These are phyloP conservation scores for Junonia oenone DNA, from an alignment of 2,888 invertebrate genomes.

Conservation along the genomic window DNA sequence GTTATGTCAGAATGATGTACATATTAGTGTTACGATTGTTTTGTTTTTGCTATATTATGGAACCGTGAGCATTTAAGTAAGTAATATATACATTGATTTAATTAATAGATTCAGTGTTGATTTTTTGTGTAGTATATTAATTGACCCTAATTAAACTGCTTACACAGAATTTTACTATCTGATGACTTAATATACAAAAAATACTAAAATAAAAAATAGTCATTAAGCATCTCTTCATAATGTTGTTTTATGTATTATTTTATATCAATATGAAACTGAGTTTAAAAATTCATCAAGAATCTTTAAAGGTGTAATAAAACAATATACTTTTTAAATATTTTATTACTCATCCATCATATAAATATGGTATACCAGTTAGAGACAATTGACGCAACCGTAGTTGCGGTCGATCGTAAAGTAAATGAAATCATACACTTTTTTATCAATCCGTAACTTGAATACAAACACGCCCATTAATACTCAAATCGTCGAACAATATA, in stretches of 20 bases:
- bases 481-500: slow-evolving; percentile 29
- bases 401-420: slow-evolving; percentile 4
- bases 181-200: no score
- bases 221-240: no score
- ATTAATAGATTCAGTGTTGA: not conserved
- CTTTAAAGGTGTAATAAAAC: no score
- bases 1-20: slow-evolving; percentile 21
- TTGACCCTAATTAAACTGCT: not conserved
- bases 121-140: not conserved
- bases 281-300: no score
- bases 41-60: slow-evolving; percentile 12
- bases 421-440: slow-evolving; percentile 22
- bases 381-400: not conserved
- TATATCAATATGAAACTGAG: no score
- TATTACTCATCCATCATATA: not conserved
- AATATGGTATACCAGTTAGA: not conserved
- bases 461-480: slow-evolving; percentile 25
- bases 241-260: no score
- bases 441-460: slow-evolving; percentile 29
- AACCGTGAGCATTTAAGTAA: slow-evolving; percentile 1
- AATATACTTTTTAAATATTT: no score
- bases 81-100: not conserved
- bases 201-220: no score
- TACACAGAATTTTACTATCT: no score
- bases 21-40: slow-evolving; percentile 21